Base-by-base conservation (phyloP, 2,797 vertebrate species). In the Danio tinwini region DNA sequence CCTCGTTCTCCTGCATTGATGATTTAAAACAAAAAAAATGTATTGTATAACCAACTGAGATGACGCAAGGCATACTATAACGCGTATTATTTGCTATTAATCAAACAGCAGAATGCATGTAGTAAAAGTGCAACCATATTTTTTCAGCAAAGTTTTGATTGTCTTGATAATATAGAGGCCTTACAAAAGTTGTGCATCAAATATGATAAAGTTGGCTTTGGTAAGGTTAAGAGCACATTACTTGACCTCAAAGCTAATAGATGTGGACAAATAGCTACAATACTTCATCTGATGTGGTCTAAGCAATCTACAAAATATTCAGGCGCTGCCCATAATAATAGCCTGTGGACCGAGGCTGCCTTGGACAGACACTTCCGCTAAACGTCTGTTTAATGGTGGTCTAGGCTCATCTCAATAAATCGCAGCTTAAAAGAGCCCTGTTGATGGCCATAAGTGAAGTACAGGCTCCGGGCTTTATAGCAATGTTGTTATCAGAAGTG, bases 351-450 rank as follows among this genome's bases (percentile, higher is more conserved):
- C 14, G 39, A 59, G 70, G 49, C 5, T 65, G 61, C 67, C 67
- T 53, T 74, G 76, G 55, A 75, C 58, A 64, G 72, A 63, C 47
- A 68, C 61, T 80, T 71, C 47, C 14, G 72, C 13, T 74, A 79
- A 70, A 83, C 53, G 68, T 64, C 47, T 68, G 52, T 73, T 85
- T 72, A 81, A 85, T 72, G 52, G 47, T 59, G 50, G 53, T 49
- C 64, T 6, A 29, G 2, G 59, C 75, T 74, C 58, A 67, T 82
- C 74, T 78, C 70, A 77, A 77, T 84, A 84, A 84, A 82, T 86
- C 74, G 10, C 11, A 29, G 63, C 47, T 37, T 62, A 61, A 83
- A 86, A 81, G 47, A 74, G 58, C 39, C 19, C 73, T 37, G 62
- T 42, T 63, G 74, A 81, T 75, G 78, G 81, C 70, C n/a, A 7